Conservation (phyloP, 2,888 invertebrate genomes). For the Aphrophora alni region DNA sequence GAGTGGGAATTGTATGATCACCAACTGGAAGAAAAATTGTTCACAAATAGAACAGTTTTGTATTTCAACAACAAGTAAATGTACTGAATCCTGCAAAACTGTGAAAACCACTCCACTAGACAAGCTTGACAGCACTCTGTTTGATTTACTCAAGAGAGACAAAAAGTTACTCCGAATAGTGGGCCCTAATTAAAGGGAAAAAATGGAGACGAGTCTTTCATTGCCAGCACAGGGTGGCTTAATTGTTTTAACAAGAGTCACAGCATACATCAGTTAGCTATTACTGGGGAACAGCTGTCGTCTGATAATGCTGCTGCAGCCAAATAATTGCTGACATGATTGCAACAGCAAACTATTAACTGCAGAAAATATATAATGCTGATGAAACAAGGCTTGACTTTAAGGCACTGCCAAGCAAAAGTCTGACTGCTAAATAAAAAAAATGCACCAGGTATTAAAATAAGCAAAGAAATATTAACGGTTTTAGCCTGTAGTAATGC, state of each 20-base stretch:
- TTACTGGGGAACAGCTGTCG: not conserved
- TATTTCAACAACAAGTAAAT: not conserved
- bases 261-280: not conserved
- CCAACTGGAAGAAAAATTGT: not conserved
- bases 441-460: too few species aligned
- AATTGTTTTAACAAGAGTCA: not conserved
- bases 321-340: not conserved
- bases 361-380: too few species aligned
- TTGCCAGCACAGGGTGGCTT: not conserved
- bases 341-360: too few species aligned
- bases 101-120: not conserved
- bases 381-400: too few species aligned
- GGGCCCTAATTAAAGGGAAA: not conserved
- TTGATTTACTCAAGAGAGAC: not conserved
- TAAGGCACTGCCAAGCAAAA: too few species aligned
- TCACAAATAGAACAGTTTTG: not conserved
- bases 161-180: not conserved
- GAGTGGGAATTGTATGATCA: not conserved
- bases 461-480: too few species aligned
- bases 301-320: not conserved
- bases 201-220: not conserved
- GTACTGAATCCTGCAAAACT: not conserved
- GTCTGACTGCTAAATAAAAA: too few species aligned
- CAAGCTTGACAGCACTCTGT: not conserved
- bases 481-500: too few species aligned